Base-by-base conservation (phyloP, 2,888 invertebrate genomes). In the Chelonus formosanus region DNA sequence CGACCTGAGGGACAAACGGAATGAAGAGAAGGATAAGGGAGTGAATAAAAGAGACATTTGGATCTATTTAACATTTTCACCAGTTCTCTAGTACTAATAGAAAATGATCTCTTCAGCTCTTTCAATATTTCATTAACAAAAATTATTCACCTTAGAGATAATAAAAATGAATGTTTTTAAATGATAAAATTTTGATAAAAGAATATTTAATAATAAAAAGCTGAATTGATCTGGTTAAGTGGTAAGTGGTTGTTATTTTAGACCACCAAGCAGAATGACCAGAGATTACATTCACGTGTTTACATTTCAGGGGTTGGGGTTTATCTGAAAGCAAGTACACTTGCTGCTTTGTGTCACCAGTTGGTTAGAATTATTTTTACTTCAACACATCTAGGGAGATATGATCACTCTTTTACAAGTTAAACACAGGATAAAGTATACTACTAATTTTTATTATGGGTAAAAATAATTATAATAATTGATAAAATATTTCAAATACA, bases 281-380 rank as follows among this genome's bases (percentile, higher is more conserved):
- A 66, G 61, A 57, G 66, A 66, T 66, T 66, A 66, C 66, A 66
- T 61, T 65, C 48, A 40, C 52, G 43, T 66, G 62, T 66, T 66
- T 66, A 66, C 57, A 10, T 66, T 50, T 52, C 56, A 53, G 53
- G 66, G 65, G 55, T 59, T 55, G 47, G 58, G 47, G 47, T 47
- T 47, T 58, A 44, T 45, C 34, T 58, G 58, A 58, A 47, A 47
- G 47, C 47, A 44, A 56, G 55, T 56, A 56, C 62, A 66, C 66
- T 66, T 62, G 61, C 61, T 60, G 57, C 3, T 53, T 7, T 20
- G 20, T 40, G 57, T 57, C 61, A 61, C 61, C 65, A 65, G 56
- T 56, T 61, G 66, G 61, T 56, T 50, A 43, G 44, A 50, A 40
- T 35, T 31, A 34, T 52, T 34, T 52, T 52, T 52, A 3, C 8